Evolutionary conservation across 2,888 invertebrate genomes (phyloP).

Genomic region (Phorcus lineatus): DNA sequence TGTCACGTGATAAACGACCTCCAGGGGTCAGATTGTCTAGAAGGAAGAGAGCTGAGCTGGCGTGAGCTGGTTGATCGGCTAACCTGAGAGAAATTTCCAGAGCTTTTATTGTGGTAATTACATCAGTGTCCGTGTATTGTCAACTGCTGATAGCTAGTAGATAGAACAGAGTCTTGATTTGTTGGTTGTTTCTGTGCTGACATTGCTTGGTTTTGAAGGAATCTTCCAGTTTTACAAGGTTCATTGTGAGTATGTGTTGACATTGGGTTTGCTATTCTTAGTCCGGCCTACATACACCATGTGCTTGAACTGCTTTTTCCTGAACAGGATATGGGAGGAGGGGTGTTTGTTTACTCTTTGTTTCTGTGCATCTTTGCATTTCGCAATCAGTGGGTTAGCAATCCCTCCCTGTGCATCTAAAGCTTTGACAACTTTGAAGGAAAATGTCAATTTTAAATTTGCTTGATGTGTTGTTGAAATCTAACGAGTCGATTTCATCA

Average conservation of each 20-base stretch:
- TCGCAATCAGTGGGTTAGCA: not conserved
- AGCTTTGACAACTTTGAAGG: too few relatives aligned
- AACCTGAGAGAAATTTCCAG: not conserved
- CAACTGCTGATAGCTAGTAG: too few relatives aligned
- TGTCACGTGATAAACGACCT: not conserved
- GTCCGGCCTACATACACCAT: too few relatives aligned
- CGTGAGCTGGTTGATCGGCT: not conserved
- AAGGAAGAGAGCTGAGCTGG: not conserved
- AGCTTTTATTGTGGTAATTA: not conserved
- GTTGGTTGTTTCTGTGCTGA: not conserved
- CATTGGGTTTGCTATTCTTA: too few relatives aligned
- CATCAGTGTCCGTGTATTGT: not conserved
- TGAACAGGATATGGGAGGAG: not conserved
- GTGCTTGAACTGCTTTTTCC: too few relatives aligned
- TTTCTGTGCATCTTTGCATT: not conserved
- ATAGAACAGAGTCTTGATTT: too few relatives aligned
- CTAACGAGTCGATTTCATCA: too few relatives aligned
- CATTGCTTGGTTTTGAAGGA: not conserved
- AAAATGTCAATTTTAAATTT: too few relatives aligned
- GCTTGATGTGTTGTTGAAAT: too few relatives aligned
- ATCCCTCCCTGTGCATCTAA: too few relatives aligned
- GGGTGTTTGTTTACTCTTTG: not conserved
- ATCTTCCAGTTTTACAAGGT: too few relatives aligned
- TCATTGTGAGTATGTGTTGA: too few relatives aligned
- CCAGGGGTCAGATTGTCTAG: conserved; percentile 2